Base-by-base conservation (phyloP, 2,888 invertebrate species). In the Tethea ocularis region DNA sequence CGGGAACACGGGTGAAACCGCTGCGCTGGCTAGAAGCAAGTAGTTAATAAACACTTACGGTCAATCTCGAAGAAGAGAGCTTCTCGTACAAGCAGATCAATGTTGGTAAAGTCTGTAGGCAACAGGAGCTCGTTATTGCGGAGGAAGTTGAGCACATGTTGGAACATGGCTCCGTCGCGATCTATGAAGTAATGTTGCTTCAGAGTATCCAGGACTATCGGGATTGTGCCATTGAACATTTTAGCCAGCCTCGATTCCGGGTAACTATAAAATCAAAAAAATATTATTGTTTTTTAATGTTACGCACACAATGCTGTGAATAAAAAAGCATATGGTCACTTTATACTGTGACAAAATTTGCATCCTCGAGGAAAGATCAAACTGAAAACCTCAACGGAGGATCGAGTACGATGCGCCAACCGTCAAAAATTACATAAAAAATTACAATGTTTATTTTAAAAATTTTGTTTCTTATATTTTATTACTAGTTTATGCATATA, bases 161-260 rank as follows among this genome's bases (percentile, higher is more conserved):
- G 95, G 93, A 99, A 99, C 97, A 99, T 98, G 70, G 97, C 97
- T 3, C 99, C 99, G 84, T 99, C 99, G 56, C 99, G 95, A 93
- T 99, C 99, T 77, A 99, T 98, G 93, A 99, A 99, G 89, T 99
- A 99, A 86, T 99, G 99, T 84, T 99, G 99, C 89, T 99, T 99
- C 71, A 99, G 91, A 5, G 97, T 98, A 86, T 99, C 99, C 86
- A 99, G 91, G 17, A 99, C 98, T 71, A 99, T 98, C 4, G 99
- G 99, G 76, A 99, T 97, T 73, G 96, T 96, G 38, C 99, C 99
- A 84, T 98, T 98, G 92, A 99, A 99, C 86, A 99, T 95, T 91
- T 97, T 97, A 15, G 97, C 98, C 72, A 99, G 94, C 73, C 96
- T 95, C 2, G 99, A 99, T 58, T 99, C 98, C 0, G 98, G 97